Evolutionary conservation across 2,797 vertebrate species (phyloP).

Genomic region (Molothrus ater): DNA sequence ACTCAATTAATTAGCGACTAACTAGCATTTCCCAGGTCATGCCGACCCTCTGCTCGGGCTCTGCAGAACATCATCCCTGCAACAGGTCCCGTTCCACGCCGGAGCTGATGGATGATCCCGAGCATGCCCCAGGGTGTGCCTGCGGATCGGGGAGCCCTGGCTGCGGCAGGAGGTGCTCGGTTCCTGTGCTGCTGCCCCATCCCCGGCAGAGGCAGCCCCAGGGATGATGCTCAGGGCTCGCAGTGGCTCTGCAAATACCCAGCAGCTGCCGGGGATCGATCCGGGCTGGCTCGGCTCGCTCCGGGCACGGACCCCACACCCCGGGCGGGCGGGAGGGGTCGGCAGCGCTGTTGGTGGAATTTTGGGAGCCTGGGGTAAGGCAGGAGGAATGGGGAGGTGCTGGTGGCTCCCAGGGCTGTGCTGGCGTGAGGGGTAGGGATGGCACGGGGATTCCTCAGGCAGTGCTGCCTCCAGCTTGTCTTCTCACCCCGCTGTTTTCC

Average conservation of each 20-base stretch:
- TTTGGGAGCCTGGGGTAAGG: not conserved
- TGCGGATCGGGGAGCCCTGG: fast-evolving
- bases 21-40: not conserved
- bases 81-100: not conserved
- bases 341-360: fast-evolving
- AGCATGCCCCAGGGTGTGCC: not conserved
- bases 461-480: no score
- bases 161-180: not conserved
- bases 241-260: not conserved
- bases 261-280: not conserved
- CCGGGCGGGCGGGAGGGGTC: fast-evolving
- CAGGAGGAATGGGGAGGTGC: not conserved
- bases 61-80: not conserved
- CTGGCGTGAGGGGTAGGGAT: fast-evolving
- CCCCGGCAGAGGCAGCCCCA: not conserved
- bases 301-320: not conserved
- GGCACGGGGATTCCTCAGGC: not conserved
- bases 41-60: not conserved
- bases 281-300: not conserved
- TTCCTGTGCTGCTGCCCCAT: not conserved
- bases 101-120: fast-evolving
- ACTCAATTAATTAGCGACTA: not conserved
- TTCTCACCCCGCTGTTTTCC: not conserved
- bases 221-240: not conserved
- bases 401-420: not conserved